Evolutionary conservation across 2,113 vertebrate species (phyloP).

Genomic region (Sturnus vulgaris): DNA sequence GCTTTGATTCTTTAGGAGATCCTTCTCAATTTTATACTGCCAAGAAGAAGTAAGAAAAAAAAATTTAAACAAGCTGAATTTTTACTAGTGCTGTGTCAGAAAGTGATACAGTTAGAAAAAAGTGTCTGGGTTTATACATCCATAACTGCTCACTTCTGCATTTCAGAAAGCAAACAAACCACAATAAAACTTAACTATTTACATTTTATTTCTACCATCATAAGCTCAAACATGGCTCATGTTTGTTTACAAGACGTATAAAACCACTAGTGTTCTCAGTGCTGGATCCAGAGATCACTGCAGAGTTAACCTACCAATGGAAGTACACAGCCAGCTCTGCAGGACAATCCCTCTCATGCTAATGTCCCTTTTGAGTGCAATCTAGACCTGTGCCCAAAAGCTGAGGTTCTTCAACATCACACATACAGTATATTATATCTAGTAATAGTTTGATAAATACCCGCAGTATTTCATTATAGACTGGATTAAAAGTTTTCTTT

Average conservation of each 20-base stretch:
- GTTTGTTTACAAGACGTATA: neutral
- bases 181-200: neutral
- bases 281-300: neutral
- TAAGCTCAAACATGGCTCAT: neutral
- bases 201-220: neutral
- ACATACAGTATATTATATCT: neutral
- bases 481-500: conserved; percentile 90
- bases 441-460: conserved; percentile 64
- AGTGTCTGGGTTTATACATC: neutral
- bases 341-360: neutral
- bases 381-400: neutral
- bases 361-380: neutral
- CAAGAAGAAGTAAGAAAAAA: neutral
- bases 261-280: neutral
- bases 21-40: conserved; percentile 85
- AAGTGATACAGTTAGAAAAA: neutral
- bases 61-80: neutral
- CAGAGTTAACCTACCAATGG: neutral
- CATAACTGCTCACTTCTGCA: neutral
- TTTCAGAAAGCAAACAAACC: neutral
- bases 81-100: neutral
- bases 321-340: neutral
- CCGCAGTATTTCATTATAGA: conserved; percentile 88
- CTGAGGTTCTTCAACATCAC: neutral
- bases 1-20: conserved; percentile 76